phyloP scores from a whole-genome alignment of 2,888 invertebrate species.

The Uropetala carovei region DNA sequence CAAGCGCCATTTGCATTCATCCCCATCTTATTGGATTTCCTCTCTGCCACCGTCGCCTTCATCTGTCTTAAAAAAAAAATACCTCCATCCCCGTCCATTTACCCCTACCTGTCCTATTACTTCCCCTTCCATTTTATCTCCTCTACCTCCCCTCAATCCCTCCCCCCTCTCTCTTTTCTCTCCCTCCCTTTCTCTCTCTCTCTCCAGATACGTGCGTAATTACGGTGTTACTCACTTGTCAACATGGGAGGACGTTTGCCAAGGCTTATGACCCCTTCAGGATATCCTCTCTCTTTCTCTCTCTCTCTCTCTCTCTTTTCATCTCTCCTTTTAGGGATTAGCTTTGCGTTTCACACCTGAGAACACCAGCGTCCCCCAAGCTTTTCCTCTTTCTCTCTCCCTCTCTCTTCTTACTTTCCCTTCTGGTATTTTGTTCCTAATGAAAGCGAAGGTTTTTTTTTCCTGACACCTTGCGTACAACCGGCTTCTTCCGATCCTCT shows the following conservation, averaged over 20 bases:
- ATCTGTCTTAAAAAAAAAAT: no score
- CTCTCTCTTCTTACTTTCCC: neutral
- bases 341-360: slow-evolving; percentile 27
- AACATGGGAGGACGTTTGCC: slow-evolving; percentile 26
- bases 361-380: neutral
- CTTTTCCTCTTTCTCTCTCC: neutral
- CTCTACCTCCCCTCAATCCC: neutral
- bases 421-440: neutral
- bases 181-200: neutral
- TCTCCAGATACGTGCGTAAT: slow-evolving; percentile 20
- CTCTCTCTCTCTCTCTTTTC: no score
- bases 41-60: neutral
- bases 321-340: neutral
- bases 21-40: neutral
- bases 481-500: neutral
- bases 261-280: slow-evolving; percentile 23
- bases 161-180: neutral
- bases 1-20: neutral
- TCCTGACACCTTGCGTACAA: no score
- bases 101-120: neutral
- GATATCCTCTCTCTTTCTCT: neutral
- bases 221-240: neutral
- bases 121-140: neutral
- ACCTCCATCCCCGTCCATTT: no score
- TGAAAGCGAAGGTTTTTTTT: neutral